These are phyloP conservation scores for Conomelus anceps DNA, from an alignment of 2,888 invertebrate genomes.

Conservation along the genomic window DNA sequence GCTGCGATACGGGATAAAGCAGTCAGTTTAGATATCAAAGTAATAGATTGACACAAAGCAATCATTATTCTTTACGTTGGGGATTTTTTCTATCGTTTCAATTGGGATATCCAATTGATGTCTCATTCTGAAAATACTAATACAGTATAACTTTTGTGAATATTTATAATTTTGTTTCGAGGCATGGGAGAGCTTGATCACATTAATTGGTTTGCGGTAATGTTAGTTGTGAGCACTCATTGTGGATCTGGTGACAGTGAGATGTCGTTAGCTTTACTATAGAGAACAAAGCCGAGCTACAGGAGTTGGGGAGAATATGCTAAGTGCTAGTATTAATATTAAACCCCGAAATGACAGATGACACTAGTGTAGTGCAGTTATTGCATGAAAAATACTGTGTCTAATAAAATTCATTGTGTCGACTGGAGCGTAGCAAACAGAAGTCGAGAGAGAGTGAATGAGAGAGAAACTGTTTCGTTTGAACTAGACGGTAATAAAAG, in stretches of 20 bases:
- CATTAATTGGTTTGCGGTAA: not conserved
- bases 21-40: no score
- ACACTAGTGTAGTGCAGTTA: conserved; percentile 3
- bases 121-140: no score
- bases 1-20: no score
- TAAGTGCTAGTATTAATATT: not conserved
- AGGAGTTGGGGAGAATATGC: not conserved
- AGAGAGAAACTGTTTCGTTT: not conserved
- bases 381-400: conserved; percentile 13
- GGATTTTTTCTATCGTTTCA: no score
- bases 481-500: not conserved
- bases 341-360: conserved; percentile 9
- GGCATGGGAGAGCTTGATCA: not conserved
- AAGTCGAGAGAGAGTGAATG: not conserved
- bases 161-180: no score
- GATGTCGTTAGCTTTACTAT: not conserved
- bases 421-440: not conserved
- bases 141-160: no score
- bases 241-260: not conserved
- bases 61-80: no score
- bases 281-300: not conserved
- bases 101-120: no score
- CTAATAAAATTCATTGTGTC: conserved; percentile 11
- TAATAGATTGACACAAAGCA: no score
- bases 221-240: not conserved